Evolutionary conservation across 1,140 invertebrate species (phyloP).

Genomic region (Steinernema feltiae): DNA sequence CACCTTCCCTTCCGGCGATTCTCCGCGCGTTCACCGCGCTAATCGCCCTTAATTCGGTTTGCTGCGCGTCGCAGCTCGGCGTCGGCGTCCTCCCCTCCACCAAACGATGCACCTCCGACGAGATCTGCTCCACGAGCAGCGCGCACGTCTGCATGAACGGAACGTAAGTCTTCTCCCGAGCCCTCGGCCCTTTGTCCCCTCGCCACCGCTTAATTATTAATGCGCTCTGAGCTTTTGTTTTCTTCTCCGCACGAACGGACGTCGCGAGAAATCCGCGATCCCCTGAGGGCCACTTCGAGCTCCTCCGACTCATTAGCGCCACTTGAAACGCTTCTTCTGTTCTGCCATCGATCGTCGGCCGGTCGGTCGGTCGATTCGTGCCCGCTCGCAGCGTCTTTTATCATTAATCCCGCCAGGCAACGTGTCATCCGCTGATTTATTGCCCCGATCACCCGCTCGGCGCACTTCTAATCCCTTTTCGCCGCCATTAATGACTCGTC

Average conservation of each 20-base stretch:
- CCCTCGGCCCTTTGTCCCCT: neutral
- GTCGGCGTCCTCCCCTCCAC: no score
- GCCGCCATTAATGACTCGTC: neutral
- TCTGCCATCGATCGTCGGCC: neutral
- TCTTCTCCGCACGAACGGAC: neutral
- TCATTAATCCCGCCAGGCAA: neutral
- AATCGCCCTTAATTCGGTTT: neutral
- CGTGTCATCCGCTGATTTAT: neutral
- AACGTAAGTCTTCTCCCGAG: slow-evolving; percentile 39
- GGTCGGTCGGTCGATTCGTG: neutral
- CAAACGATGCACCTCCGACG: slow-evolving; percentile 2
- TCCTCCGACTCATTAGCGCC: slow-evolving; percentile 11
- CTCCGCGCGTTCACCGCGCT: neutral
- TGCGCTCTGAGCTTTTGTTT: neutral
- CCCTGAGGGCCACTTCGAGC: slow-evolving; percentile 5
- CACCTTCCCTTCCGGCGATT: slow-evolving; percentile 12
- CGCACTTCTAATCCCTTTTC: neutral
- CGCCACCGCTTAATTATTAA: slow-evolving; percentile 16
- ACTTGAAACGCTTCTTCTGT: neutral
- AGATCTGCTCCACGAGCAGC: slow-evolving; percentile 48
- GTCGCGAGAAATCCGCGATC: neutral
- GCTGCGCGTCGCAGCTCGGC: neutral
- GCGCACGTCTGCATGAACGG: slow-evolving; percentile 53
- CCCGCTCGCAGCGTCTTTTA: neutral
- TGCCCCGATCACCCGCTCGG: slow-evolving; percentile 7